Conservation (phyloP, 2,797 vertebrate species). For the Aselliscus stoliczkanus region DNA sequence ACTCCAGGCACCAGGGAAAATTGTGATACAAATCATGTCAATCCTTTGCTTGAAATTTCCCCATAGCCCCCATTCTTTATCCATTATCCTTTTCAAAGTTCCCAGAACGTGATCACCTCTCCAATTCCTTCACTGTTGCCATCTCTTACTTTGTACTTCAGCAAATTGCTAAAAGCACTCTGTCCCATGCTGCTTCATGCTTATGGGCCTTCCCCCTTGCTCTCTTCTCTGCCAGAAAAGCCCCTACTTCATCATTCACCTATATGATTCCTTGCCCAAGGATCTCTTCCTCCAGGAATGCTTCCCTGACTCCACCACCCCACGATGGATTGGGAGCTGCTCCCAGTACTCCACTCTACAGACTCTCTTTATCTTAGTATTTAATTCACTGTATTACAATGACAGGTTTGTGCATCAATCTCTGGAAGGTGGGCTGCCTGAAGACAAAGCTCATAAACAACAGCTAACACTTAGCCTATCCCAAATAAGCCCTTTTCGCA, state of each 20-base stretch:
- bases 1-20: background rate
- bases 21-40: background rate
- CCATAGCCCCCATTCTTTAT: background rate
- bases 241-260: background rate
- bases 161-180: background rate
- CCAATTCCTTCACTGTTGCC: background rate
- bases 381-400: background rate
- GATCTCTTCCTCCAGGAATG: background rate
- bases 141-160: background rate
- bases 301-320: background rate
- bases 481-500: background rate
- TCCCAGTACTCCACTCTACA: background rate
- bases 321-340: background rate
- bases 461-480: background rate
- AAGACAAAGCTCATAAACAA: background rate
- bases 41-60: background rate
- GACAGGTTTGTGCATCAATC: background rate
- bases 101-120: background rate
- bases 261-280: background rate
- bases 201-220: background rate
- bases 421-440: background rate
- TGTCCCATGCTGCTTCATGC: background rate
- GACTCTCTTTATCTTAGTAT: background rate
- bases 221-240: background rate
- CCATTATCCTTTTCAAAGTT: background rate